These are phyloP conservation scores for Ferdinandea cuprea DNA, from an alignment of 2,888 invertebrate species.

Conservation along the genomic window DNA sequence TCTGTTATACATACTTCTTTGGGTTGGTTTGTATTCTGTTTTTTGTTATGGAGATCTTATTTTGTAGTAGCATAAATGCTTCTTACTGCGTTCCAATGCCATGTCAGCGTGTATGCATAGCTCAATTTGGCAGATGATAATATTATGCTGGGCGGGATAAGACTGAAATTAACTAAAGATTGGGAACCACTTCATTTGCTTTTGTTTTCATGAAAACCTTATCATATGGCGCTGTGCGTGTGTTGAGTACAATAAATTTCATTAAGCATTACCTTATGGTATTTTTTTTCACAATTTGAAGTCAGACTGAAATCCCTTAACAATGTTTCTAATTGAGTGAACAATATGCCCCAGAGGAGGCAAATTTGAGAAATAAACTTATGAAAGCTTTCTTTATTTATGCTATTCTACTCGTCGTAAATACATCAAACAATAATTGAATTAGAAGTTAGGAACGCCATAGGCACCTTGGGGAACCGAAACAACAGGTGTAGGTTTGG, in stretches of 20 bases:
- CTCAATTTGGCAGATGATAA: slow-evolving; percentile 55
- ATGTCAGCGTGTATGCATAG: slow-evolving; percentile 48
- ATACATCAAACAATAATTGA: slow-evolving; percentile 49
- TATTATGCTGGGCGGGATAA: slow-evolving; percentile 22
- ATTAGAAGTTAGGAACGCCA: slow-evolving; percentile 24
- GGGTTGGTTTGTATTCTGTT: background rate
- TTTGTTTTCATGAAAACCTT: background rate
- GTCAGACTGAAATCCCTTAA: slow-evolving; percentile 10
- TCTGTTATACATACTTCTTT: slow-evolving; percentile 8
- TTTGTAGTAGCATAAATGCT: slow-evolving; percentile 25
- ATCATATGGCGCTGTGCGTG: slow-evolving; percentile 5
- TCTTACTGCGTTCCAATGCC: slow-evolving; percentile 23
- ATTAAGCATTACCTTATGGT: slow-evolving; percentile 54
- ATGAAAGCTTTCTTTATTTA: slow-evolving; percentile 22
- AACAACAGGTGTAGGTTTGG: slow-evolving; percentile 1
- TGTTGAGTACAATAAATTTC: slow-evolving; percentile 40
- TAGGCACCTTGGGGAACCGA: background rate
- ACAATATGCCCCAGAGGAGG: slow-evolving; percentile 33
- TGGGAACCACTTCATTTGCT: background rate
- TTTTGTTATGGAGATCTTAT: slow-evolving; percentile 2
- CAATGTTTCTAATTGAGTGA: slow-evolving; percentile 63
- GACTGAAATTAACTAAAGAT: background rate
- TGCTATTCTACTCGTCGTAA: background rate
- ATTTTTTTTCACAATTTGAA: slow-evolving; percentile 30
- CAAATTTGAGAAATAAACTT: background rate